Base-by-base conservation (phyloP, 2,888 invertebrate species). In the Chloroclysta siterata region DNA sequence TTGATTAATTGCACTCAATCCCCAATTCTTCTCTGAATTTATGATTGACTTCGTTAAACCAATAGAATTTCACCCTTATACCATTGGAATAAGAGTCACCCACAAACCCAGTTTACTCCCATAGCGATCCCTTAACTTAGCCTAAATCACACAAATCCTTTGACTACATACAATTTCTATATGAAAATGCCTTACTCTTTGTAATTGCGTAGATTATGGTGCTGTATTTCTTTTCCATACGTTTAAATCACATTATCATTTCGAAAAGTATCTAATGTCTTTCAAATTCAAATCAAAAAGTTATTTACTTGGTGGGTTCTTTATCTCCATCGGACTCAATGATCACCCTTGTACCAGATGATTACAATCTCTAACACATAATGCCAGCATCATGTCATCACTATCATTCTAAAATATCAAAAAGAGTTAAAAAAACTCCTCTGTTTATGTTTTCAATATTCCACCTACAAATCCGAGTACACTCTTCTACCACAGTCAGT, bases 131-230 rank as follows among this genome's bases (percentile, higher is more conserved):
- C 61, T 48, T 61, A 65, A 14, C 39, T 41, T 61, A 65, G 61
- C 69, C 78, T 88, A 90, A 71, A 90, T 90, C 89, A 90, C 89
- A 89, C 80, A 78, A 77, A 85, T 79, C 80, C 77, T 82, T 76
- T 84, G 85, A 87, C 84, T 87, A 79, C 74, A 69, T 76, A 80
- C 73, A 77, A 79, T 81, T 81, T 78, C 80, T 75, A 72, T 77
- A 72, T 75, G 72, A 79, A 84, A 84, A 88, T 83, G 82, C 81
- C 80, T 74, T 51, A 60, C 56, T 54, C 53, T 60, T 60, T 64
- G 53, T 53, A 33, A 52, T 39, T 56, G 17, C 42, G 39, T 53
- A 50, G 60, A 57, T 57, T 46, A 48, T 53, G 53, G 56, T 42
- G 55, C 46, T 22, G 1, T 22, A 22, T 22, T 22, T 22, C 22